A percentile compares a stretch with the other conserved stretches of the same genome.
Conservation (phyloP, 2,888 invertebrate species). For the Harpagoxenus sublaevis region DNA sequence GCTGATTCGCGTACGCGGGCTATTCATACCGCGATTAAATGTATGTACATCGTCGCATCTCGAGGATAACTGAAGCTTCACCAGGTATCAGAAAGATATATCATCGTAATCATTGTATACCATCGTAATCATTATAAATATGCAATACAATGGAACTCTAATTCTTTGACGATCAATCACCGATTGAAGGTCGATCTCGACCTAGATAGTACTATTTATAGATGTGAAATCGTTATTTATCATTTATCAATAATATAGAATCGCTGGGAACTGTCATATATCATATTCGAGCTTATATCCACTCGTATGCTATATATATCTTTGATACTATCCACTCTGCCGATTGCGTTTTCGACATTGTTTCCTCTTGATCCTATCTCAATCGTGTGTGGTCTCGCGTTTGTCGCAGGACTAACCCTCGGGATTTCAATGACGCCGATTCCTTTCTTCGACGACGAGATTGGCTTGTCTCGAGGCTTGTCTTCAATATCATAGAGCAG, state of each 20-base stretch:
- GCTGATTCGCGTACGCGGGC: slow-evolving; percentile 4
- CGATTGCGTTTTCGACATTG: slow-evolving; percentile 19
- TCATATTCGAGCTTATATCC: not conserved
- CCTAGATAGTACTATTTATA: not conserved
- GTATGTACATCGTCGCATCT: slow-evolving; percentile 28
- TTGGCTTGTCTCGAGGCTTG: slow-evolving; percentile 67
- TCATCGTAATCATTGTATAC: not conserved
- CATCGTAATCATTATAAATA: not conserved
- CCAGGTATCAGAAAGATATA: slow-evolving; percentile 35
- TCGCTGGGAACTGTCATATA: not conserved
- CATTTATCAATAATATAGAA: not conserved
- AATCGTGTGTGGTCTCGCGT: slow-evolving; percentile 15
- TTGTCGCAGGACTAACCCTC: not conserved
- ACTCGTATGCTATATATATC: not conserved
- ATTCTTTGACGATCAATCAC: slow-evolving; percentile 6
- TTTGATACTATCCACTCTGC: not conserved
- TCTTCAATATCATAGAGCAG: slow-evolving; percentile 57
- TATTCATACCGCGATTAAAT: slow-evolving; percentile 49
- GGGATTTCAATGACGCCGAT: slow-evolving; percentile 43
- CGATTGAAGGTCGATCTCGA: not conserved
- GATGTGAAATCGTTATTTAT: not conserved
- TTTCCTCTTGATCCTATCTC: not conserved
- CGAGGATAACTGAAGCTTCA: slow-evolving; percentile 59
- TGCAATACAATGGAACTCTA: slow-evolving; percentile 1
- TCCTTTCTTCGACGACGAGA: slow-evolving; percentile 34